Percentiles rank a stretch among this genome's conserved stretches.
Conservation (phyloP, 2,888 invertebrate species). For the Nomada goodeniana region DNA sequence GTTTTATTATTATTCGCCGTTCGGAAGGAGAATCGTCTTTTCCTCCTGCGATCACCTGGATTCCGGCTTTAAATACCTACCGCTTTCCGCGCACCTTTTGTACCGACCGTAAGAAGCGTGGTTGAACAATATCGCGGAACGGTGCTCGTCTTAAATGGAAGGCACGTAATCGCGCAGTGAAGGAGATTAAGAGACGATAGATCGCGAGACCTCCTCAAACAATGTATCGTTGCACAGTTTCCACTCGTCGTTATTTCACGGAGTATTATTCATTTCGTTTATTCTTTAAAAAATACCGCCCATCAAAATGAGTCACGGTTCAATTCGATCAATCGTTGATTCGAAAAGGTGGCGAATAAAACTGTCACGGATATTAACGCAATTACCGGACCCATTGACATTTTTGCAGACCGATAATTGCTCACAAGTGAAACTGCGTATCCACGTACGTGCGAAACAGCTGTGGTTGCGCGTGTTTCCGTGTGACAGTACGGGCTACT, state of each 20-base stretch:
- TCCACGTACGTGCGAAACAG: neutral
- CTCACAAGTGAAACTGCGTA: neutral
- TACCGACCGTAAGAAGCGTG: neutral
- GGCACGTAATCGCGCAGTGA: neutral
- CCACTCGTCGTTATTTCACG: too few species aligned
- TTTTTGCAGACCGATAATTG: neutral
- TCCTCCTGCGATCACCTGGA: neutral
- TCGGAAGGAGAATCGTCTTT: slow-evolving; percentile 1
- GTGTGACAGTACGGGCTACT: slow-evolving; percentile 1
- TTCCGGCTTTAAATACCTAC: neutral
- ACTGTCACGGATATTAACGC: neutral
- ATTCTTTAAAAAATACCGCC: too few species aligned
- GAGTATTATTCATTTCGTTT: too few species aligned
- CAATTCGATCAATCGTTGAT: too few species aligned
- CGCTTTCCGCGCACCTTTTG: neutral
- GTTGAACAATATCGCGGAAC: neutral
- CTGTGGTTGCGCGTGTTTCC: slow-evolving; percentile 15
- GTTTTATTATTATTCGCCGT: neutral
- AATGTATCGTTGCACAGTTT: too few species aligned
- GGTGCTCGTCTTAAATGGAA: neutral
- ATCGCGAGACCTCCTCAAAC: neutral
- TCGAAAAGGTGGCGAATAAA: too few species aligned
- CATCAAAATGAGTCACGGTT: too few species aligned
- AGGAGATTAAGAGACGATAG: slow-evolving; percentile 12
- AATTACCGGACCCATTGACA: neutral